Base-by-base conservation (phyloP, 2,113 vertebrate species). In the Parotia lawesii region DNA sequence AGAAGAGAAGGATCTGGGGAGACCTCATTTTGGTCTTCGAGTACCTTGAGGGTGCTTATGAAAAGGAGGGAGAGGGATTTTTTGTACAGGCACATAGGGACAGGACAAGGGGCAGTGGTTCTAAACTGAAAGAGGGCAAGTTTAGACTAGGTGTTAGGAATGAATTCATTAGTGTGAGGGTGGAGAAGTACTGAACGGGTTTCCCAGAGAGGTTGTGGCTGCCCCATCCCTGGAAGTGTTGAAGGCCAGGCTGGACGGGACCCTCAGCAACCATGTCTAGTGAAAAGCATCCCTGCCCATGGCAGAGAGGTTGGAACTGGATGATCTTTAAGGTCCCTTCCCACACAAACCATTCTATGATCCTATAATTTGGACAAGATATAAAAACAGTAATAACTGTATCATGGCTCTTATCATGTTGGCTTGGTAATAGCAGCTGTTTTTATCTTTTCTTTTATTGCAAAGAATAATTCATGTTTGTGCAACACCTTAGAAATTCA, bases 331-430 rank as follows among this genome's bases (percentile, higher is more conserved):
- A 23, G 27, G n/a, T 23, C 17, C 28, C 18, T 38, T 50, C 45
- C 37, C 78, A 35, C 2, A 6, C 33, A 58, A 57, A 48, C 9
- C 35, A 60, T 73, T 42, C 29, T 24, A 29, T 24, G 15, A n/a
- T 40, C 15, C 42, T 57, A 17, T 35, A 13, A 29, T 51, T 33
- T 88, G 31, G 58, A 76, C 78, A 28, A 40, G 31, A 65, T 10
- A 35, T 5, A 82, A 65, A 31, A 50, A 5, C 31, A 50, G 15
- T 20, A 71, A 47, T 35, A 87, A 85, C 37, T 27, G 9, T 8
- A 33, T 23, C 11, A 9, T 9, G 2, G 56, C 61, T 91, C 70
- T 64, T 75, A 31, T 14, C 1, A 0, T 4, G 13, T 9, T 11
- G 4, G 45, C 24, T 83, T 73, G 53, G 18, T 37, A 80, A 58